phyloP scores from a whole-genome alignment of 2,888 invertebrate genomes.

The Ornithoptera alexandrae region DNA sequence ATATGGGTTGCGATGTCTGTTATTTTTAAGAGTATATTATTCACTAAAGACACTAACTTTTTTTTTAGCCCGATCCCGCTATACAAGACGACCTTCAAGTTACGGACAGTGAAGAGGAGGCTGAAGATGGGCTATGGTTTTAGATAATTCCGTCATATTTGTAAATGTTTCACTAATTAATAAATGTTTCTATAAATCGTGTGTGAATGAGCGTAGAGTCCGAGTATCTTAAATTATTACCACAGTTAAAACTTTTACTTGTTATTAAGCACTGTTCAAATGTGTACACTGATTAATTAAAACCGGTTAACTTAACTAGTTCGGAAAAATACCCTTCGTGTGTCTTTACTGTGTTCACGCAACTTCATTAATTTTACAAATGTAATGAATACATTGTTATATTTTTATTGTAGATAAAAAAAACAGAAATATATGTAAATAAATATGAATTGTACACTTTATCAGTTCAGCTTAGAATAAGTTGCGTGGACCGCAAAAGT shows the following conservation, averaged over 20 bases:
- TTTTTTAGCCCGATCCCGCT: constrained; percentile 68
- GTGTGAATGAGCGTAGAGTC: not conserved
- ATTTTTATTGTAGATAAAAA: no score
- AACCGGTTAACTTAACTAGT: no score
- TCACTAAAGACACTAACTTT: constrained; percentile 14
- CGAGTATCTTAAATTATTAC: not conserved
- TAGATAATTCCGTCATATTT: constrained; percentile 39
- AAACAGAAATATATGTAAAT: no score
- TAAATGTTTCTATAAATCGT: not conserved
- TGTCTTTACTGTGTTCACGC: no score
- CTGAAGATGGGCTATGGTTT: constrained; percentile 76
- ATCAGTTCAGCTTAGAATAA: not conserved
- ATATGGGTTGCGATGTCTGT: no score
- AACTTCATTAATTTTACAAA: no score
- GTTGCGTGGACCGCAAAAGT: not conserved
- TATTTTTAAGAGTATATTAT: no score
- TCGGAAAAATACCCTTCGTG: no score
- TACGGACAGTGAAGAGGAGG: constrained; percentile 76
- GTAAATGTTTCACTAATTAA: not conserved
- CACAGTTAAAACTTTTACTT: not conserved
- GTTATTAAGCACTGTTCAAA: not conserved
- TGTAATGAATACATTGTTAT: no score
- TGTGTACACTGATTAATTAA: not conserved
- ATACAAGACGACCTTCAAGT: constrained; percentile 76
- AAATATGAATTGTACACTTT: no score